Base-by-base conservation (phyloP, 2,888 invertebrate genomes). In the Halictus quadricinctus region DNA sequence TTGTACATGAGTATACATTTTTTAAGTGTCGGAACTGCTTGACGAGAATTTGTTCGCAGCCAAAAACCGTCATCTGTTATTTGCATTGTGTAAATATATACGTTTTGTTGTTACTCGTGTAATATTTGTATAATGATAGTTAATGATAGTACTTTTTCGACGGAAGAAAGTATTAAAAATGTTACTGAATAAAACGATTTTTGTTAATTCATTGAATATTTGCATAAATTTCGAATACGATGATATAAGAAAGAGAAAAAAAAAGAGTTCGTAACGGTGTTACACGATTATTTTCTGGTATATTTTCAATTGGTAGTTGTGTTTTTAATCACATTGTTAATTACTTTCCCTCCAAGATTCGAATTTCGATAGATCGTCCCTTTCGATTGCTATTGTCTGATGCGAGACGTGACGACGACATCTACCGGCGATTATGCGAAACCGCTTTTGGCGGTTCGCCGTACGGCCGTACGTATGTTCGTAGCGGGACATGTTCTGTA, bases 91-190 rank as follows among this genome's bases (percentile, higher is more conserved):
- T 85, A 85, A 80, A 85, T 85, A 85, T 70, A 64, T 85, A 58
- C 76, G 73, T 84, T 84, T 79, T 72, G 66, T 79, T 84, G 79
- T 79, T 84, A 84, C 58, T 72, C 54, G 21, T 83, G 69, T 77
- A 84, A 84, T 70, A 76, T 77, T 83, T 84, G 83, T 77, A 83
- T 74, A 84, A 83, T 74, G 41, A 83, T 83, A 83, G 66, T 54
- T 69, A 41, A 70, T 21, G 21, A 60, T 74, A 77, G 64, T 72
- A 73, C 46, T 82, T 82, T 64, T 76, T 72, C 73, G 72, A 72
- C 73, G 36, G 60, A 43, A 54, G 46, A 60, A 54, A 82, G n/a
- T 80, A 80, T 82, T 80, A 75, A 41, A 72, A 66, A 29, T 76
- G 77, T 83, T 77, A 84, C 54, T 54, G 70, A 74, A 69, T 54